Evolutionary conservation across 2,888 invertebrate species (phyloP), one percentile per base, ranked within the genome.

Genomic region (Hipparchia sbordonii): DNA sequence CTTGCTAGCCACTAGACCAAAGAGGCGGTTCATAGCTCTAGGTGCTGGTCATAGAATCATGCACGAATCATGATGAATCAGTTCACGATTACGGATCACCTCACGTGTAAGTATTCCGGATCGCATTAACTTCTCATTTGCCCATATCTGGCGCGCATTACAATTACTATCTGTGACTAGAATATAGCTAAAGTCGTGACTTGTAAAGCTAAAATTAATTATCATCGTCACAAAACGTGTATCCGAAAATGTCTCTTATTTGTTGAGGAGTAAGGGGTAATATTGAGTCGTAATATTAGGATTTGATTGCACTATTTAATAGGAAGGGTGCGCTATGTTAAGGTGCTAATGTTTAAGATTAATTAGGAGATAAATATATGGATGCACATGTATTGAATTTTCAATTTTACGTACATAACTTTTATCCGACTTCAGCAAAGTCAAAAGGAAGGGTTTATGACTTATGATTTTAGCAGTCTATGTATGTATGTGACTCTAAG

Each of bases 171-270:
- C 56, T 74, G 75, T 72, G 75, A 76, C 76, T 72, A 75, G 76
- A 76, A 76, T 80, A 74, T 78, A 77, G 78, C 76, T 72, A 74
- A 75, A 77, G 77, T 79, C 80, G 79, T 79, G 79, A 79, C 77
- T 67, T 74, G 52, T 12, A 45, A 61, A 45, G 51, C 48, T 57
- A 51, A n/a, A 13, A 68, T 59, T 13, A 48, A 65, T 65, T 59
- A 68, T 60, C 57, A 45, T 46, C 45, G 56, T 54, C n/a, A 54
- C 5, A 46, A 46, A 46, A 9, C 8, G 10, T 45, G 13, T 8
- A n/a, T n/a, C 3, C 13, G 0, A 67, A 67, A 54, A 13, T 46
- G 10, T 10, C 2, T 9, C 67, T 46, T 67, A 57, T 57, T 13
- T 57, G 0, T 6, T 13, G 0, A 0, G 1, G 0, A 0, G 1